phyloP scores from a whole-genome alignment of 2,113 vertebrate genomes.

The Conger conger region DNA sequence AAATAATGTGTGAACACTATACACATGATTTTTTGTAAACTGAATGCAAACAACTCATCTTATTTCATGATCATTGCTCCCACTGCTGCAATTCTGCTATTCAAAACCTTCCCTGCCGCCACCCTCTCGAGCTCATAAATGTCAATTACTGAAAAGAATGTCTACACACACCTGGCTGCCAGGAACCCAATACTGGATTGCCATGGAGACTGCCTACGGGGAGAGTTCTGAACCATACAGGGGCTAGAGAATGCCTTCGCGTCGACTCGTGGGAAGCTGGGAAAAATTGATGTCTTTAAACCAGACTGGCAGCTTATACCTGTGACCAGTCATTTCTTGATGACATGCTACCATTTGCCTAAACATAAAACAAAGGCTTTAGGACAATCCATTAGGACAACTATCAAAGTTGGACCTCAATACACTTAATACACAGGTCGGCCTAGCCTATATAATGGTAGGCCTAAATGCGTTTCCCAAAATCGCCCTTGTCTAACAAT shows the following conservation, averaged over 20 bases:
- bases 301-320: too few species aligned
- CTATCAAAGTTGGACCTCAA: background rate
- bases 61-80: background rate
- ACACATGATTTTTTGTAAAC: background rate
- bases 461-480: too few species aligned
- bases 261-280: background rate
- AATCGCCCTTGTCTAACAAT: too few species aligned
- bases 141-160: slow-evolving; percentile 31
- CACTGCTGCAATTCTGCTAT: slow-evolving; percentile 25
- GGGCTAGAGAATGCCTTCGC: background rate
- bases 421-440: too few species aligned
- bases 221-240: background rate
- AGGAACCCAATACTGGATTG: slow-evolving; percentile 29
- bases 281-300: background rate
- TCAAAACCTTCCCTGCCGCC: slow-evolving; percentile 16
- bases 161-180: slow-evolving; percentile 27
- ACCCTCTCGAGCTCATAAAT: slow-evolving; percentile 5
- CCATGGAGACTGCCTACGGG: slow-evolving; percentile 5
- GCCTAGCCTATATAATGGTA: too few species aligned
- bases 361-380: background rate
- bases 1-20: background rate
- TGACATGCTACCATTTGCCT: background rate
- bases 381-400: background rate
- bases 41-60: background rate
- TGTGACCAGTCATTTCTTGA: background rate